These are phyloP conservation scores for Drosophila sproati DNA, from an alignment of 1,140 invertebrate species.

Conservation along the genomic window DNA sequence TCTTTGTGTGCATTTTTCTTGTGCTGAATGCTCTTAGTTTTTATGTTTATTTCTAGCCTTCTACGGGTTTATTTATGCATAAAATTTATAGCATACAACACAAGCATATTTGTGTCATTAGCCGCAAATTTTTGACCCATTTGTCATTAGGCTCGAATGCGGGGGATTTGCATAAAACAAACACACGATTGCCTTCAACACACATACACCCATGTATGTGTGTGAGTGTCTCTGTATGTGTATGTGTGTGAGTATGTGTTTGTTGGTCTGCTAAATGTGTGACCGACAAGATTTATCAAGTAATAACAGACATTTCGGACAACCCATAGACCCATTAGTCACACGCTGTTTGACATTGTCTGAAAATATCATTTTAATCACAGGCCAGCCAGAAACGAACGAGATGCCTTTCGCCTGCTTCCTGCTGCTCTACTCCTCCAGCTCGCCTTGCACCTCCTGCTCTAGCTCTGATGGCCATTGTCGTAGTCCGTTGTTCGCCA, in stretches of 20 bases:
- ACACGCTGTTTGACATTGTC: conserved; percentile 81
- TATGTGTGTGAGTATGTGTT: conserved; percentile 17
- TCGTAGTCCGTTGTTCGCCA: conserved; percentile 25
- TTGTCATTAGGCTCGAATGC: conserved; percentile 76
- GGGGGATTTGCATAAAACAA: conserved; percentile 79
- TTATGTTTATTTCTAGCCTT: conserved; percentile 15
- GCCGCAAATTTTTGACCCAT: conserved; percentile 81
- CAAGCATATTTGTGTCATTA: conserved; percentile 80
- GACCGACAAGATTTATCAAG: conserved; percentile 82
- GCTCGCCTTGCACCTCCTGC: not conserved
- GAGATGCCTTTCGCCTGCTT: not conserved
- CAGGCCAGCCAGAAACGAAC: conserved; percentile 33
- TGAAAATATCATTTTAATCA: conserved; percentile 82
- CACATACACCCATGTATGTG: not conserved
- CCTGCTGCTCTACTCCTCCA: not conserved
- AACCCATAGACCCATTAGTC: conserved; percentile 82
- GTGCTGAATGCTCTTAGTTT: not conserved
- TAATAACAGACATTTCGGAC: conserved; percentile 82
- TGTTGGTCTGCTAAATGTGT: conserved; percentile 67
- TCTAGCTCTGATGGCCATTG: conserved; percentile 1
- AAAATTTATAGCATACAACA: conserved; percentile 69
- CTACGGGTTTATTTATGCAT: conserved; percentile 69
- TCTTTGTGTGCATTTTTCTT: not conserved
- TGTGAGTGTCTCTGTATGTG: too few species aligned
- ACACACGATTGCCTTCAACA: conserved; percentile 36